Base-by-base conservation (phyloP, 2,888 invertebrate genomes). In the Agonopterix alstromeriana region DNA sequence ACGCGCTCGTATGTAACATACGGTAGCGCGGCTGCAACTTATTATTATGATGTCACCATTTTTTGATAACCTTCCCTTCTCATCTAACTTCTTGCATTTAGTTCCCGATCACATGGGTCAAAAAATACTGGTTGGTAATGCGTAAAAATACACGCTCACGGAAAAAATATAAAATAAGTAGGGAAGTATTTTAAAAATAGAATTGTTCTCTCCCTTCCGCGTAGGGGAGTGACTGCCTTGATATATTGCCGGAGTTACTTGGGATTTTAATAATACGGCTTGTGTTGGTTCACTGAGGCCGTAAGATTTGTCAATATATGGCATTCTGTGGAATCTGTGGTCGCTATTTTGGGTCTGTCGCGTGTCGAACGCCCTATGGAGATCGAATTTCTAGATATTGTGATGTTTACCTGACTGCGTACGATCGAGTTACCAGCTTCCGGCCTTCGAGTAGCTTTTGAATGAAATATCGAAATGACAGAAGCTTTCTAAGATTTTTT, bases 101-200 rank as follows among this genome's bases (percentile, higher is more conserved):
- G 27, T 27, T 27, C 27, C 7, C 27, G 11, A 11, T 10, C 14
- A 12, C n/a, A 42, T 43, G 46, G 69, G 48, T 61, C 67, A 45
- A 46, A 17, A 50, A 61, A 71, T 59, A 65, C 53, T 78, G 73
- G 84, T 59, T 27, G 54, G 53, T 42, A 44, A 47, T 8, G 63
- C 66, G 65, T 85, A 82, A 87, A 86, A 86, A 86, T 87, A 86
- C 77, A 65, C 69, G 63, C 27, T 38, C 42, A 42, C 60, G 76
- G 82, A 84, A 86, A 88, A 88, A 85, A 82, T 82, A 81, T 83
- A 86, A 86, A 86, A 83, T 81, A 74, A 80, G 76, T 73, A 72
- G 85, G 84, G 86, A 86, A 83, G 83, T 79, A 78, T 82, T 82
- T 84, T 83, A 79, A 86, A 88, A 87, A 87, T 87, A 88, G 87